Evolutionary conservation across 92 coral and sea anemone genomes (phyloP).

Genomic region (Actinostola sp.): DNA sequence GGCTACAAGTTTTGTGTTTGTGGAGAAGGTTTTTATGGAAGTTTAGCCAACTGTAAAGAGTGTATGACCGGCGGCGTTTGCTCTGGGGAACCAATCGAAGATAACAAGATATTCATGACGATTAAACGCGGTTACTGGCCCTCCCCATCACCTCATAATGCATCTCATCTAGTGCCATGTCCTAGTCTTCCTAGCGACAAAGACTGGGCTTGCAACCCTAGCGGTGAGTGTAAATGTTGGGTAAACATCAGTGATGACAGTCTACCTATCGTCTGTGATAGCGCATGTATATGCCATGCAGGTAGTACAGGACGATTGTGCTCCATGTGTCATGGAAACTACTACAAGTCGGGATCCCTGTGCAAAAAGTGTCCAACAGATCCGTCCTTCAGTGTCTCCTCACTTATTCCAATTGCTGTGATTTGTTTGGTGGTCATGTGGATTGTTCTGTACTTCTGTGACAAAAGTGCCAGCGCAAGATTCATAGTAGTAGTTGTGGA

Average conservation of each 20-base stretch:
- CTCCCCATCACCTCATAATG: conserved; percentile 51
- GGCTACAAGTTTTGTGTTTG: conserved; percentile 67
- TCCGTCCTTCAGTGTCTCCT: conserved; percentile 2
- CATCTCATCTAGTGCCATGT: conserved; percentile 62
- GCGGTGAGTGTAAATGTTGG: conserved; percentile 57
- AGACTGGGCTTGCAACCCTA: conserved; percentile 65
- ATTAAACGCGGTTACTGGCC: conserved; percentile 78
- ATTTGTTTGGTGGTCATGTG: conserved; percentile 27
- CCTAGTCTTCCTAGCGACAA: conserved; percentile 19
- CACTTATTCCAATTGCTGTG: conserved; percentile 8
- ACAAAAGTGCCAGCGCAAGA: conserved; percentile 22
- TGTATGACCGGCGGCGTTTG: conserved; percentile 74
- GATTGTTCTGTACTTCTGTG: conserved; percentile 26
- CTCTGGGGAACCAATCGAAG: conserved; percentile 7
- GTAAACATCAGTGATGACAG: conserved; percentile 5
- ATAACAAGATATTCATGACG: conserved; percentile 43
- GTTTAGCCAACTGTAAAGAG: conserved; percentile 44
- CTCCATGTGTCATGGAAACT: conserved; percentile 49
- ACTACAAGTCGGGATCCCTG: conserved; percentile 55
- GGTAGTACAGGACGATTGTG: conserved; percentile 58
- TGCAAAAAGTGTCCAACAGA: conserved; percentile 39
- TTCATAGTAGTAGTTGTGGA: conserved; percentile 27
- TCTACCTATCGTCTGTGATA: conserved; percentile 39
- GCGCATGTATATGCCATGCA: conserved; percentile 46
- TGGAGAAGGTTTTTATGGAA: conserved; percentile 67